Evolutionary conservation across 2,797 vertebrate species (phyloP).

Genomic region (Odontamblyopus rebecca): DNA sequence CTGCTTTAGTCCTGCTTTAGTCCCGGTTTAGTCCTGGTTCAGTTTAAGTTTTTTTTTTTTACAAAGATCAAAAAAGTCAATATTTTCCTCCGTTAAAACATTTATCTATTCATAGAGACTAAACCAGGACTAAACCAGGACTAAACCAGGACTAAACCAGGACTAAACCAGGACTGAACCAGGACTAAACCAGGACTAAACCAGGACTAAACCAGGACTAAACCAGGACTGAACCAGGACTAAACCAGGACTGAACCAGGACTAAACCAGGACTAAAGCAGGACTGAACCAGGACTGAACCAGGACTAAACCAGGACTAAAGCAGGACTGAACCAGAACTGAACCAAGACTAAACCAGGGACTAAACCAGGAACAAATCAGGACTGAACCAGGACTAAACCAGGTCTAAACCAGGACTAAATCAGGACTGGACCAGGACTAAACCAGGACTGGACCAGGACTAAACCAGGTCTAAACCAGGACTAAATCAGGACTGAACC

Average conservation of each 20-base stretch:
- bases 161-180: background rate
- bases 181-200: background rate
- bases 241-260: slow-evolving; percentile 3
- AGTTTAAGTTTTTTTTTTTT: too few relatives aligned
- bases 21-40: too few relatives aligned
- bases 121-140: background rate
- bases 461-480: slow-evolving; percentile 1
- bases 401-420: background rate
- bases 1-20: too few relatives aligned
- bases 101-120: too few relatives aligned
- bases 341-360: background rate
- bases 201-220: background rate
- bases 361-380: background rate
- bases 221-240: background rate
- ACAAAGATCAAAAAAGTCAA: too few relatives aligned
- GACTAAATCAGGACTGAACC: background rate
- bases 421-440: background rate
- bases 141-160: background rate
- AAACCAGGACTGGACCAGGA: background rate
- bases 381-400: background rate
- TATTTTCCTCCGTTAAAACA: too few relatives aligned
- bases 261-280: background rate
- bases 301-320: too few relatives aligned
- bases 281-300: too few relatives aligned
- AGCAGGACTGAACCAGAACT: too few relatives aligned